Evolutionary conservation across 2,888 invertebrate genomes (phyloP).

Genomic region (Siphonodentalium dalli): DNA sequence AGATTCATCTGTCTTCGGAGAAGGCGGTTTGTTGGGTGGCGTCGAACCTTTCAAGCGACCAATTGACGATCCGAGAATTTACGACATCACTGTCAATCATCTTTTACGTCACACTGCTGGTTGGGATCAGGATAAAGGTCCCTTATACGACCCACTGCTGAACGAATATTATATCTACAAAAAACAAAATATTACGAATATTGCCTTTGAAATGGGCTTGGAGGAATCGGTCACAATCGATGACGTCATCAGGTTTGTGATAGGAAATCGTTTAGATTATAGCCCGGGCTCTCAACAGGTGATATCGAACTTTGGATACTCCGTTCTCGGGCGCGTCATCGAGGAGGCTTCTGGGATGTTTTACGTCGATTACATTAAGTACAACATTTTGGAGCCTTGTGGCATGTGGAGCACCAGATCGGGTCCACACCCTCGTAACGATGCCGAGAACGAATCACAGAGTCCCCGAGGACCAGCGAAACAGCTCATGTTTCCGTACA

Average conservation of each 20-base stretch:
- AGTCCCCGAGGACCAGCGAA: constrained; percentile 26
- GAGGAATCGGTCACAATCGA: constrained; percentile 25
- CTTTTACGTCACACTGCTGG: constrained; percentile 55
- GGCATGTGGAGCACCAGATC: constrained; percentile 60
- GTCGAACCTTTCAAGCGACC: constrained; percentile 32
- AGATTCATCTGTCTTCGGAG: constrained; percentile 45
- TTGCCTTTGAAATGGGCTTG: constrained; percentile 41
- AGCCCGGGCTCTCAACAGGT: constrained; percentile 47
- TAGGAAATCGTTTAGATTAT: constrained; percentile 44
- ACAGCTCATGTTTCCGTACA: constrained; percentile 30
- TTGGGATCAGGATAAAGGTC: constrained; percentile 48
- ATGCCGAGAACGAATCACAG: constrained; percentile 16
- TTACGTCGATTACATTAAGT: constrained; percentile 48
- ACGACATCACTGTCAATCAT: constrained; percentile 54
- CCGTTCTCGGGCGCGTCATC: constrained; percentile 52
- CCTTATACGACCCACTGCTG: constrained; percentile 48
- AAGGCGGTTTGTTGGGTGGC: constrained; percentile 34
- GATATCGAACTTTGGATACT: constrained; percentile 56
- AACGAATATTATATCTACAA: constrained; percentile 44
- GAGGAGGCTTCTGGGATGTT: constrained; percentile 38
- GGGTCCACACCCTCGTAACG: constrained; percentile 27
- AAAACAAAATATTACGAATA: constrained; percentile 45
- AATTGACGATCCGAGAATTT: constrained; percentile 38
- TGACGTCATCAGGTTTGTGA: constrained; percentile 50
- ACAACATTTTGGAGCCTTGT: constrained; percentile 39